Base-by-base conservation (phyloP, 1,140 invertebrate genomes). In the Aradophagus sp. region DNA sequence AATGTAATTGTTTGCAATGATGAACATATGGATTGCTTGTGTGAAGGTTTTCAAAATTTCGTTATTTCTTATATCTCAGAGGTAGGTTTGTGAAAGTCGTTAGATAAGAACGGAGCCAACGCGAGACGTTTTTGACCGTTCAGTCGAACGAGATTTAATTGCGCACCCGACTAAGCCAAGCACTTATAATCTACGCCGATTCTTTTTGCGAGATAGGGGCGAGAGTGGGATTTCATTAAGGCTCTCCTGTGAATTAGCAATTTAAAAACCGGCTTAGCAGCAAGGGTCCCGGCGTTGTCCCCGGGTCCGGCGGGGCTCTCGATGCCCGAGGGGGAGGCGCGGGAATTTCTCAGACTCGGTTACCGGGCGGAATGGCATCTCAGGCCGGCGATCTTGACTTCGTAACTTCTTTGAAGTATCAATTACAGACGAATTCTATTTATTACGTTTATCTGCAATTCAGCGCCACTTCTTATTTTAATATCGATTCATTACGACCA, bases 241-340 rank as follows among this genome's bases (percentile, higher is more conserved):
- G 58, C 55, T 53, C 56, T 58, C 53, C 73, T 39, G 68, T 72
- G 71, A 77, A 79, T 79, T 80, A 80, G 77, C 78, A 80, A 80
- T 80, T 78, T 74, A 75, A 80, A 80, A 80, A 77, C 67, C 70
- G 75, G 58, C 74, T 80, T 77, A 76, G 69, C 70, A 63, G 68
- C 67, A 61, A 67, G 52, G 63, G 52, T 66, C 38, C 36, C 16
- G 34, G 34, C 58, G 42, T 48, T 44, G 66, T 69, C 66, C 50
- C 66, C 50, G 48, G 41, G 27, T 44, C 56, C 67, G 45, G 34
- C 31, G 42, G 26, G 12, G 41, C 32, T 44, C 53, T 35, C 31
- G 31, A 32, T 26, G 61, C 50, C 31, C 55, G 16, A 56, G 11
- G 41, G 68, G 55, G 32, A 34, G 48, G 61, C 39, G 42, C 39